A percentile compares a stretch with the other conserved stretches of the same genome.
Evolutionary conservation across 2,888 invertebrate genomes (phyloP).

Genomic region (Cosmia pyralina): DNA sequence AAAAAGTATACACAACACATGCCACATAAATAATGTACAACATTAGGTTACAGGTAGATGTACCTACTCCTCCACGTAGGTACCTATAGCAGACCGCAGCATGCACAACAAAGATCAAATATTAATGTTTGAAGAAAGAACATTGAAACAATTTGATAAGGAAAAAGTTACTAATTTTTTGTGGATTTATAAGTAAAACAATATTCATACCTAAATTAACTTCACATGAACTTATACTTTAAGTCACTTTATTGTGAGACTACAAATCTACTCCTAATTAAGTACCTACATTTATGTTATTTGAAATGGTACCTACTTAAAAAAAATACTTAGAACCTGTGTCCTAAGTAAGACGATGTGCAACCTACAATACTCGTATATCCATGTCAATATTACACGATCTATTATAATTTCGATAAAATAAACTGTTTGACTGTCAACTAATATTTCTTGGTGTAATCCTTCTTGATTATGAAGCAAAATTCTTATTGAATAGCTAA

Average conservation of each 20-base stretch:
- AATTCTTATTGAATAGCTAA: conserved; percentile 1
- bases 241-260: neutral
- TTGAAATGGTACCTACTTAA: neutral
- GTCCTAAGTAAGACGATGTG: neutral
- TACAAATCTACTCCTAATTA: neutral
- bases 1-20: neutral
- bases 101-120: neutral
- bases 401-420: neutral
- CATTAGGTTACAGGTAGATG: neutral
- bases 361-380: neutral
- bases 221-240: neutral
- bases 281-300: neutral
- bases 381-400: neutral
- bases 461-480: neutral
- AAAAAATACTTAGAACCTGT: neutral
- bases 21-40: neutral
- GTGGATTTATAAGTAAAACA: too few species aligned
- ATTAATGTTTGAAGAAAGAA: neutral
- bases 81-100: neutral
- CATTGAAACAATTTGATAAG: neutral
- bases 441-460: conserved; percentile 2
- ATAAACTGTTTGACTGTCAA: neutral
- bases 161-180: neutral
- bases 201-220: too few species aligned
- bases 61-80: neutral